phyloP scores from a whole-genome alignment of 2,797 vertebrate species.

The Anolis apletophallus region DNA sequence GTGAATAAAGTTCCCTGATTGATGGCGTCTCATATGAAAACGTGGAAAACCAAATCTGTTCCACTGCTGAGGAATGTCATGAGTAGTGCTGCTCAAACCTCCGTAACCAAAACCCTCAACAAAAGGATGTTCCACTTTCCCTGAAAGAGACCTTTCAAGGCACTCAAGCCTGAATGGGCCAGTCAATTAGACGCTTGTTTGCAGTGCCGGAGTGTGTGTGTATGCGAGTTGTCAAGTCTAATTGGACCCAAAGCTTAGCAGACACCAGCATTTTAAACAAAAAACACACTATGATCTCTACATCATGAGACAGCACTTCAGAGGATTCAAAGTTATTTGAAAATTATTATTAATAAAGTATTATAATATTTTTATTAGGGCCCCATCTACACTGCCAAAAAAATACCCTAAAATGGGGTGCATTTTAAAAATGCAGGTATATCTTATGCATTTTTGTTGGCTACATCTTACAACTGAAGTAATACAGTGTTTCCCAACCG shows the following conservation, averaged over 20 bases:
- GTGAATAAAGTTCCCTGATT: not conserved
- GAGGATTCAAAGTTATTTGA: too few relatives aligned
- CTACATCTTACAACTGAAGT: too few relatives aligned
- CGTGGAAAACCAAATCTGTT: not conserved
- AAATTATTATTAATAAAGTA: too few relatives aligned
- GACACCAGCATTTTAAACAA: not conserved
- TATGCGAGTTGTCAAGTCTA: not conserved
- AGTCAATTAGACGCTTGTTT: not conserved
- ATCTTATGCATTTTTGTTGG: too few relatives aligned
- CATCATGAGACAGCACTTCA: too few relatives aligned
- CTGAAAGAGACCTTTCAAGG: slow-evolving; percentile 16
- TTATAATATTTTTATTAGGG: too few relatives aligned
- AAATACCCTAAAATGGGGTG: too few relatives aligned
- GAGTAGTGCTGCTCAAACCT: not conserved
- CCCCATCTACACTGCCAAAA: too few relatives aligned
- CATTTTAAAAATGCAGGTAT: too few relatives aligned
- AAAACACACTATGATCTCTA: not conserved
- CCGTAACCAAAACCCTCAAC: not conserved
- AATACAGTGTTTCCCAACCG: too few relatives aligned
- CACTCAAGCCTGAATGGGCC: not conserved
- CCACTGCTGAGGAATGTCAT: too few relatives aligned
- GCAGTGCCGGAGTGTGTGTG: not conserved
- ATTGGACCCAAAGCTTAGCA: not conserved
- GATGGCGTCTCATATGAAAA: not conserved
- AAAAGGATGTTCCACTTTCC: slow-evolving; percentile 26